These are phyloP conservation scores for Octomys mimax DNA, from an alignment of 2,797 vertebrate genomes.

Conservation along the genomic window DNA sequence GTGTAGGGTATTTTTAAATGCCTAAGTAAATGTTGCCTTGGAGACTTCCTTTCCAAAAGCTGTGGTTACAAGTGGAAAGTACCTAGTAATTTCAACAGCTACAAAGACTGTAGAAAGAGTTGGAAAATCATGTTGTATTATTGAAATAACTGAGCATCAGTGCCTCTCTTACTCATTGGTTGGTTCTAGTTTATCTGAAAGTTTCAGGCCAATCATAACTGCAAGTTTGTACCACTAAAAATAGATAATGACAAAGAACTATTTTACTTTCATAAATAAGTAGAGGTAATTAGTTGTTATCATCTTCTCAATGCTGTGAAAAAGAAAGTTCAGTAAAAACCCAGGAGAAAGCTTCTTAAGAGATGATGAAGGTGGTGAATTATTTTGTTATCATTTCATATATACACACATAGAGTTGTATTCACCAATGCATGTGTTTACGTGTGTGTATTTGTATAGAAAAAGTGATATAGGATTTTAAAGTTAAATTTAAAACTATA, in stretches of 20 bases:
- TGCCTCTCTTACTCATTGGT: neutral
- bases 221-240: neutral
- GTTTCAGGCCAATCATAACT: neutral
- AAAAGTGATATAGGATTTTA: neutral
- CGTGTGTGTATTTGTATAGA: neutral
- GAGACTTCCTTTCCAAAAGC: neutral
- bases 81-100: neutral
- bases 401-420: neutral
- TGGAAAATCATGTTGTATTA: neutral
- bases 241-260: neutral
- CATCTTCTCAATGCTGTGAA: neutral
- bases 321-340: neutral
- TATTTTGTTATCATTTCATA: constrained; percentile 6
- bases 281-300: neutral
- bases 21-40: constrained; percentile 1
- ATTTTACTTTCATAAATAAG: constrained; percentile 33
- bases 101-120: neutral
- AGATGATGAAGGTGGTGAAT: neutral
- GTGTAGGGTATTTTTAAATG: constrained; percentile 22
- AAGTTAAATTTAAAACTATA: constrained; percentile 40
- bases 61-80: neutral
- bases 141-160: neutral
- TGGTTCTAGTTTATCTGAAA: constrained; percentile 28
- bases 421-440: neutral
- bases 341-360: neutral